Conservation (phyloP, 2,113 vertebrate species). For the Gasterosteus aculeatus region DNA sequence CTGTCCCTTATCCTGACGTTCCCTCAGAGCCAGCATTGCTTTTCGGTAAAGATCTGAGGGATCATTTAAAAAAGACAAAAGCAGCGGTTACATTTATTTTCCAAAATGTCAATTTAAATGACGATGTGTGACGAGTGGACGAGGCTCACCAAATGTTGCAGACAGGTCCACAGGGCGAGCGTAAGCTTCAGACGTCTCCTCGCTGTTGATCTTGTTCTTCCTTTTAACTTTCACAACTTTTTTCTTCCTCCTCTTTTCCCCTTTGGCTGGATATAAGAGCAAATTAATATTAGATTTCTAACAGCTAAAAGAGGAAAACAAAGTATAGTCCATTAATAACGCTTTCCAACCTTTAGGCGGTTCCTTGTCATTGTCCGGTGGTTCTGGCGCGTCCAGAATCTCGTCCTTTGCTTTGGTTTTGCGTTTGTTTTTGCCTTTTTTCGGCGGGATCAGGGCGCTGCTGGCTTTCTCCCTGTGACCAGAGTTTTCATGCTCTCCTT, state of each 20-base stretch:
- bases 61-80: slow-evolving; percentile 21
- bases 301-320: neutral
- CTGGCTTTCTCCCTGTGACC: slow-evolving; percentile 62
- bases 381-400: slow-evolving; percentile 47
- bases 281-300: neutral
- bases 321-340: fast-evolving
- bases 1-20: slow-evolving; percentile 82
- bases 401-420: slow-evolving; percentile 75
- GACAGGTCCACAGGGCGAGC: slow-evolving; percentile 80
- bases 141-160: slow-evolving; percentile 83
- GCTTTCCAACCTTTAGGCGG: slow-evolving; percentile 61
- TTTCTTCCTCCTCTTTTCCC: slow-evolving; percentile 83
- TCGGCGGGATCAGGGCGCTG: slow-evolving; percentile 66
- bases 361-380: slow-evolving; percentile 45
- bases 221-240: slow-evolving; percentile 74
- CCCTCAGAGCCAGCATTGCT: slow-evolving; percentile 88
- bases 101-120: slow-evolving; percentile 22
- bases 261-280: slow-evolving; percentile 67
- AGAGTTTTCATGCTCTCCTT: slow-evolving; percentile 62
- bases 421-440: slow-evolving; percentile 61
- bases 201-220: slow-evolving; percentile 88
- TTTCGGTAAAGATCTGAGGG: slow-evolving; percentile 87
- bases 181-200: slow-evolving; percentile 67
- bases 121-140: slow-evolving; percentile 20
- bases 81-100: slow-evolving; percentile 8